Evolutionary conservation across 2,888 invertebrate species (phyloP).

Genomic region (Auanema sp.): DNA sequence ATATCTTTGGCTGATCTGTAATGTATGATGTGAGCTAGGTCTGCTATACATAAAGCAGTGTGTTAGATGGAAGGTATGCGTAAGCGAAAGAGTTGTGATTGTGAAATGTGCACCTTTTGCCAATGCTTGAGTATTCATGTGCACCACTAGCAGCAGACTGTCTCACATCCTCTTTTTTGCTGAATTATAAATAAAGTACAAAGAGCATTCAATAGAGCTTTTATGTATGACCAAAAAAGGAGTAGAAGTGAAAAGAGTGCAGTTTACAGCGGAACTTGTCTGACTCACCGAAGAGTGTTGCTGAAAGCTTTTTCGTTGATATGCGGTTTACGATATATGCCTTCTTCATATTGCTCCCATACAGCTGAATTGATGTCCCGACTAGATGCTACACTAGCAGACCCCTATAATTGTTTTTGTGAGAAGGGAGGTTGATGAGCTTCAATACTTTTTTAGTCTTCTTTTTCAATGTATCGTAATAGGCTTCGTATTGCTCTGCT

Average conservation of each 20-base stretch:
- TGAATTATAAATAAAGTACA: not conserved
- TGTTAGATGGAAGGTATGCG: not conserved
- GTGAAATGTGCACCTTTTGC: constrained; percentile 5
- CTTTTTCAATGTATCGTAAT: constrained; percentile 59
- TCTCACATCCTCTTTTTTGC: no score
- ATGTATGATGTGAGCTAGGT: not conserved
- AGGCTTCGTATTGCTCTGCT: constrained; percentile 56
- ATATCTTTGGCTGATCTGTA: no score
- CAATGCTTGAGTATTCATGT: constrained; percentile 3
- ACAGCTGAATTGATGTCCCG: constrained; percentile 20
- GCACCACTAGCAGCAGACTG: not conserved
- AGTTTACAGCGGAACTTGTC: no score
- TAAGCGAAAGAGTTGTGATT: constrained; percentile 1
- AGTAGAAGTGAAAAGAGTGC: no score
- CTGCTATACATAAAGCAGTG: not conserved
- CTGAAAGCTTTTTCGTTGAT: constrained; percentile 54
- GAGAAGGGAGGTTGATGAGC: not conserved
- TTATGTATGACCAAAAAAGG: no score
- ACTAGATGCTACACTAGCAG: constrained; percentile 8
- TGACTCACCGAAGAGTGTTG: constrained; percentile 37
- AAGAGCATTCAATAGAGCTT: not conserved
- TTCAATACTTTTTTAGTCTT: constrained; percentile 31
- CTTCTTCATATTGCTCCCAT: constrained; percentile 57
- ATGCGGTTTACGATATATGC: constrained; percentile 58
- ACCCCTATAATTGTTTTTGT: constrained; percentile 27